A percentile compares a stretch with the other conserved stretches of the same genome.
These are phyloP conservation scores for Heteropelma amictum DNA, from an alignment of 2,888 invertebrate species.

Conservation along the genomic window DNA sequence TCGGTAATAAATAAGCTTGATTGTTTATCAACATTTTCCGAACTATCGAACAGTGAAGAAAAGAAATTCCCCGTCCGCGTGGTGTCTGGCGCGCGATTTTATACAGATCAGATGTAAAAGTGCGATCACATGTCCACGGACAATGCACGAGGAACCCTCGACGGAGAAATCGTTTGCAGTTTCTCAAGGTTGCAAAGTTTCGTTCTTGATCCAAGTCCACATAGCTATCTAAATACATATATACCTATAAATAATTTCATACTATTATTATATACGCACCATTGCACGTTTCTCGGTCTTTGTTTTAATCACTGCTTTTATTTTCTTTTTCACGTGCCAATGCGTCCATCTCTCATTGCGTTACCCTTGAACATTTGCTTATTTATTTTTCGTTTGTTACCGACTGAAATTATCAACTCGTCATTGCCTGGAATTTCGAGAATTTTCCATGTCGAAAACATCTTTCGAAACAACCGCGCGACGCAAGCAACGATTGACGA, in stretches of 20 bases:
- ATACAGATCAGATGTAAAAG: not conserved
- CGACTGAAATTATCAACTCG: no score
- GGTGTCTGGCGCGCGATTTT: not conserved
- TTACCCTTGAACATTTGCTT: no score
- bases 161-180: slow-evolving; percentile 45
- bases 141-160: slow-evolving; percentile 16
- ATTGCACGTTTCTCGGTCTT: slow-evolving; percentile 11
- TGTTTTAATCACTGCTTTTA: slow-evolving; percentile 11
- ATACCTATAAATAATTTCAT: not conserved
- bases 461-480: no score
- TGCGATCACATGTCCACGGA: slow-evolving; percentile 3
- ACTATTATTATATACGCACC: not conserved
- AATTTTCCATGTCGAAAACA: no score
- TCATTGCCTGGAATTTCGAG: no score
- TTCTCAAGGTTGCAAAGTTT: slow-evolving; percentile 30
- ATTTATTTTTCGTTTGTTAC: no score
- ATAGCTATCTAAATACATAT: not conserved
- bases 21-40: no score
- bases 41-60: not conserved
- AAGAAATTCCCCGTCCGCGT: not conserved
- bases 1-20: no score
- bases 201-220: not conserved
- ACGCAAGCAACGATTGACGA: no score
- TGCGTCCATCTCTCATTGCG: no score
- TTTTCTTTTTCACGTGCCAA: slow-evolving; percentile 9